Evolutionary conservation across 2,797 vertebrate genomes (phyloP), one percentile per base, ranked within the genome.

Genomic region (Cuculus canorus): DNA sequence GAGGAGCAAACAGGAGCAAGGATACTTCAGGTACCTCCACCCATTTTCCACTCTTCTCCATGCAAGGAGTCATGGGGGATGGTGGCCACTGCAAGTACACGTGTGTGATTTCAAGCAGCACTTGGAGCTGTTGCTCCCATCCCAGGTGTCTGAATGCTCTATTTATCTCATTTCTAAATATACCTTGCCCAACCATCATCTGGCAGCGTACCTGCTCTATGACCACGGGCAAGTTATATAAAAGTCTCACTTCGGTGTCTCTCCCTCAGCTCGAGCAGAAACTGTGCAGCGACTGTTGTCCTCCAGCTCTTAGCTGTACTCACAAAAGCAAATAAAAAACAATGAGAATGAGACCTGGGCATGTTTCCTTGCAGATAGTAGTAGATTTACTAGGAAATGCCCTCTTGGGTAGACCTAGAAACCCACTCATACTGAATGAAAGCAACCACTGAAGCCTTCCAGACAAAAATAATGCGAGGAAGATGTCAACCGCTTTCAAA

Each of bases 91-190:
- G 33, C 0, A 8, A 90, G 52, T 37, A 59, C 79, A 52, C 3
- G 0, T 39, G 72, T 27, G 54, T 13, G 37, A 59, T 73, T 92
- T 90, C 41, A 27, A 79, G 77, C 59, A 63, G 53, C 73, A 24
- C 78, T 66, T 30, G 64, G 72, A 93, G 82, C 66, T 0, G 2
- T 70, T 78, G 39, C 39, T 86, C 43, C 87, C 3, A 0, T 88
- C 88, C 85, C 85, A 47, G 73, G 77, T 64, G 82, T 33, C 70
- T 73, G 87, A 91, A 93, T 0, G 63, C 80, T 95, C 92, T 59
- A 5, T 94, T 95, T 88, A 90, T 65, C 73, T 82, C 87, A 56
- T 83, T 82, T 91, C 91, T 95, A 84, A 95, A 93, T 91, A 89
- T 93, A 86, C 88, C 66, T 73, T 18, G 21, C n/a, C 57, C 70